Conservation (phyloP, 2,797 vertebrate species). For the Clarias fuscus region DNA sequence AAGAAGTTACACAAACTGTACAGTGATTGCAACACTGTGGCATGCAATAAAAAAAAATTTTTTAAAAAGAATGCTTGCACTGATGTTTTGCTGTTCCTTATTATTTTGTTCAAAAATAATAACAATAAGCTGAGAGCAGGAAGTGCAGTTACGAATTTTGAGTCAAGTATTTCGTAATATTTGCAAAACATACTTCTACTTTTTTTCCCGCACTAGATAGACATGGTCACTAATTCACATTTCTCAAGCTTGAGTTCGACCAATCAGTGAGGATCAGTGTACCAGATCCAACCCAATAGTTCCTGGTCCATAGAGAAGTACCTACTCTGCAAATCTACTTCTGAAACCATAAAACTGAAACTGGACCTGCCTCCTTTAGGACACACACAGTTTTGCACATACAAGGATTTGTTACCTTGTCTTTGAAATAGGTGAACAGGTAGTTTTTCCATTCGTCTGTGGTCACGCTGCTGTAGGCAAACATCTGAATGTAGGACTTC, state of each 20-base stretch:
- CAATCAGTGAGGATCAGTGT: background rate
- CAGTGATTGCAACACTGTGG: background rate
- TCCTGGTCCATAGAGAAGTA: background rate
- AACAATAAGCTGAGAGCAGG: background rate
- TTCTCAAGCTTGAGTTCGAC: background rate
- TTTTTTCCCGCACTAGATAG: background rate
- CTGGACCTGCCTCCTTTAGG: background rate
- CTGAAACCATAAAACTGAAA: background rate
- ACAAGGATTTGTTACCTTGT: conserved; percentile 78
- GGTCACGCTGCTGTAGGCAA: conserved; percentile 86
- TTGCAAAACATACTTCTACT: background rate
- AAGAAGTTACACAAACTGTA: background rate
- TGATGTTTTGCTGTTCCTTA: too few species aligned
- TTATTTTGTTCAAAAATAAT: background rate
- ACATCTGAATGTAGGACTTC: conserved; percentile 90
- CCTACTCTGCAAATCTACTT: background rate
- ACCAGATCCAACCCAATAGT: background rate
- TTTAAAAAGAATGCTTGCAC: too few species aligned
- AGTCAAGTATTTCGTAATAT: background rate
- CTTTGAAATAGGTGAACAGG: conserved; percentile 90
- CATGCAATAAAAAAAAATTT: background rate
- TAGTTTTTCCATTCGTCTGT: conserved; percentile 92
- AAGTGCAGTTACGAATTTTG: background rate
- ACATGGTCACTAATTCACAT: background rate
- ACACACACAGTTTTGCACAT: background rate